Base-by-base conservation (phyloP, 1,140 invertebrate species). In the Drosophila ananassae region DNA sequence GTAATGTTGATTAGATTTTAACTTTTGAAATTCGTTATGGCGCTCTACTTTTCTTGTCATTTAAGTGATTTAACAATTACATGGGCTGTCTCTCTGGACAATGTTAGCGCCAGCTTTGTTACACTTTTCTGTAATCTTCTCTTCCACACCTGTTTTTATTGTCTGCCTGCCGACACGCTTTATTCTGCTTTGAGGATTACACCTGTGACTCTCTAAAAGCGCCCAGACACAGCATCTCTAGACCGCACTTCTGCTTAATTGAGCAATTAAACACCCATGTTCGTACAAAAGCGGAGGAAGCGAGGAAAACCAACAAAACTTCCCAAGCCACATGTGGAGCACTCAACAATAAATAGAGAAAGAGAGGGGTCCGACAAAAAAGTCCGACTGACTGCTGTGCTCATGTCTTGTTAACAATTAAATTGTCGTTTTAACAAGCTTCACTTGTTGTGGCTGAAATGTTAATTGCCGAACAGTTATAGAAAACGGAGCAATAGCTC, bases 401-500 rank as follows among this genome's bases (percentile, higher is more conserved):
- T 73, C 59, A 79, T 79, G 87, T 77, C 89, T 89, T 84, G 82
- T 84, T 76, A 89, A 90, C 89, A 90, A 90, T 90, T 90, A 90
- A 90, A 90, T 90, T 90, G 89, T 90, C 89, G 85, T 90, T 90
- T 90, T 89, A 90, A 90, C 83, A 89, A 89, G 83, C 84, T 83
- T 79, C 79, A 90, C 84, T 89, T 90, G 78, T 82, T 85, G 82
- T 78, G 67, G 55, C 67, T 72, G 67, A 84, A 90, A 90, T 90
- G 87, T 90, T 90, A 90, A 90, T 90, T 90, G 89, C 83, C 89
- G 83, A 79, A 90, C 89, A 90, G 89, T 90, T 90, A 90, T 90
- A 90, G 89, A 83, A 83, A 87, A 89, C 74, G 57, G 82, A 46
- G 68, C 55, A 61, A 73, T 77, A 73, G 54, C 66, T 61, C 47